These are phyloP conservation scores for Dyspetes luteomarginatus DNA, from an alignment of 2,888 invertebrate species.

Conservation along the genomic window DNA sequence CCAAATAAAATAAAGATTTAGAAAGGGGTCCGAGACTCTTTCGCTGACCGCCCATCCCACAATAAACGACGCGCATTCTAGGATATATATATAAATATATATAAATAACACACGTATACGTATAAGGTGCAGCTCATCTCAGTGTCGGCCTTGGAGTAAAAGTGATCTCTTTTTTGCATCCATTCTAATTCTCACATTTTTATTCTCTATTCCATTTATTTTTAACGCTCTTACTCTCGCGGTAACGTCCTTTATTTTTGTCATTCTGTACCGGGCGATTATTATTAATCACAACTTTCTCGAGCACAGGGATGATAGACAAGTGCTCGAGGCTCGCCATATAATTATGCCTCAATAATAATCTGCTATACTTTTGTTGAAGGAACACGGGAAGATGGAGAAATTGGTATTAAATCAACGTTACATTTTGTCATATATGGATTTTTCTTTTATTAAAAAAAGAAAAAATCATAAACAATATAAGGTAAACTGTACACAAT, in stretches of 20 bases:
- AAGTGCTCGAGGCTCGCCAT: not conserved
- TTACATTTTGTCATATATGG: not conserved
- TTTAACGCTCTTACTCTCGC: slow-evolving; percentile 43
- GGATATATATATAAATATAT: slow-evolving; percentile 22
- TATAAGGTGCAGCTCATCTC: slow-evolving; percentile 14
- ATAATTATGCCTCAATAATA: slow-evolving; percentile 4
- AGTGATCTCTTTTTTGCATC: slow-evolving; percentile 73
- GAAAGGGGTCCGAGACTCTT: slow-evolving; percentile 76
- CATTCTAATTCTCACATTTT: slow-evolving; percentile 54
- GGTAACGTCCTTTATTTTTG: not conserved
- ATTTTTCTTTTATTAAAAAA: slow-evolving; percentile 71
- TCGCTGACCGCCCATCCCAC: slow-evolving; percentile 60
- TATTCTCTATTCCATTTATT: slow-evolving; percentile 39
- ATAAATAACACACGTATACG: not conserved
- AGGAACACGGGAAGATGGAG: not conserved
- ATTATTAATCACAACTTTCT: slow-evolving; percentile 64
- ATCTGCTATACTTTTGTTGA: not conserved
- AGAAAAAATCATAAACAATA: slow-evolving; percentile 66
- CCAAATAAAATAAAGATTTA: slow-evolving; percentile 80
- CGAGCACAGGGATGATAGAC: slow-evolving; percentile 1
- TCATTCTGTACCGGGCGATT: slow-evolving; percentile 28
- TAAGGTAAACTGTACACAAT: slow-evolving; percentile 64
- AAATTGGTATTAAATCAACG: not conserved
- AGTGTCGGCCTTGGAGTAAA: slow-evolving; percentile 77
- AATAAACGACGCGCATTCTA: slow-evolving; percentile 28